phyloP scores from a whole-genome alignment of 1,140 invertebrate genomes.

The Bombus confusus region DNA sequence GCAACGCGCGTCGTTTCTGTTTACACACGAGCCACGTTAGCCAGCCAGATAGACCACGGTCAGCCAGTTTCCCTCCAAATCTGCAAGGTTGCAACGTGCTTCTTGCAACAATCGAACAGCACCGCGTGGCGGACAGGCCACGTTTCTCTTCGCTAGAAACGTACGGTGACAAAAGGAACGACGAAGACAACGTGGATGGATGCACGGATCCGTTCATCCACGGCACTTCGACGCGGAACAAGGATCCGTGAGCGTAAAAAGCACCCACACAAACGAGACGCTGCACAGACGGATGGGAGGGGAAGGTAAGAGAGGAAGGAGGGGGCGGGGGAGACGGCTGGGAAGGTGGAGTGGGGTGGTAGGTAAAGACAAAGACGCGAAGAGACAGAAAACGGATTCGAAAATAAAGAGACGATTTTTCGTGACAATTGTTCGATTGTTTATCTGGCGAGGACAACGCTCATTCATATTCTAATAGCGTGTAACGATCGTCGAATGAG shows the following conservation, averaged over 20 bases:
- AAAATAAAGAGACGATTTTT: conserved; percentile 20
- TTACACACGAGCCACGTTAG: neutral
- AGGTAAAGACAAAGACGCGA: neutral
- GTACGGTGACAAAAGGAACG: neutral
- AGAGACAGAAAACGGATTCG: neutral
- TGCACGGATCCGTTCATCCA: neutral
- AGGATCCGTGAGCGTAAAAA: conserved; percentile 13
- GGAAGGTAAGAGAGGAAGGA: neutral
- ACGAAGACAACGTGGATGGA: neutral
- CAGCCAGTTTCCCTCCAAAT: conserved; percentile 37
- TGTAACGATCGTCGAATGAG: conserved; percentile 33
- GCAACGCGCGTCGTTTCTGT: conserved; percentile 23
- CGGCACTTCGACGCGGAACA: neutral
- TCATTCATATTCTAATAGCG: conserved; percentile 61
- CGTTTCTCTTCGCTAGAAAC: neutral
- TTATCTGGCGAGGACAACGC: conserved; percentile 39
- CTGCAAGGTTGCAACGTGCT: neutral
- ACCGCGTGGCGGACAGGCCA: neutral
- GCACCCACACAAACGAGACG: conserved; percentile 17
- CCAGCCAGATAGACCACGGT: neutral
- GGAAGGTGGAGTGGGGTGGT: neutral
- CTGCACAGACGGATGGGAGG: neutral
- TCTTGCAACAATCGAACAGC: neutral
- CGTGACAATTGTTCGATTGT: conserved; percentile 6
- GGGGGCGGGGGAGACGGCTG: too few relatives aligned